phyloP scores from a whole-genome alignment of 2,888 invertebrate genomes.

The Yponomeuta sedellus region DNA sequence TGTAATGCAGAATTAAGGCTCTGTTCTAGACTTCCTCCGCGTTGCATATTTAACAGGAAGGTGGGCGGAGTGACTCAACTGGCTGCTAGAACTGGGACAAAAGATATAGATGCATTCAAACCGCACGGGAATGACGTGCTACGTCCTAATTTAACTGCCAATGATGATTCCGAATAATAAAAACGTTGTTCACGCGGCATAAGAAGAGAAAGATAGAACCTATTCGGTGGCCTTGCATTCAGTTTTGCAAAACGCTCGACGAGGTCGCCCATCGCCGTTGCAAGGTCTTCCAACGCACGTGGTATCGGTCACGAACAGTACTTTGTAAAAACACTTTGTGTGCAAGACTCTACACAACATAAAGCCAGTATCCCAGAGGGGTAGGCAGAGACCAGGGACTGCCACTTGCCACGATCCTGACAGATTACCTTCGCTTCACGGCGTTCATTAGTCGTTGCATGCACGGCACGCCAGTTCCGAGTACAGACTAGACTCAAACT shows the following conservation, averaged over 20 bases:
- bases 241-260: slow-evolving; percentile 43
- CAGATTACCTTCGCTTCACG: too few species aligned
- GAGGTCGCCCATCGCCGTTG: slow-evolving; percentile 33
- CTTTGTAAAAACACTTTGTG: neutral
- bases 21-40: neutral
- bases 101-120: neutral
- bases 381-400: too few species aligned
- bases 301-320: slow-evolving; percentile 13
- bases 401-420: too few species aligned
- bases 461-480: too few species aligned
- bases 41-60: neutral
- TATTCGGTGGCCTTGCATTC: slow-evolving; percentile 34
- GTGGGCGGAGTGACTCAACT: neutral
- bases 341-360: too few species aligned
- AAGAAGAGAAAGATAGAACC: neutral
- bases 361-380: too few species aligned
- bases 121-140: too few species aligned
- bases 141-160: too few species aligned
- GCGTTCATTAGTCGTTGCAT: too few species aligned
- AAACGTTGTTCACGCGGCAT: neutral
- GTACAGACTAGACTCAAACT: too few species aligned
- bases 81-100: neutral
- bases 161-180: neutral
- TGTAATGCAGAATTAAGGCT: too few species aligned
- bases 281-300: slow-evolving; percentile 40